Evolutionary conservation across 2,888 invertebrate genomes (phyloP), one percentile per base, ranked within the genome.

Genomic region (Chironomus riparius): DNA sequence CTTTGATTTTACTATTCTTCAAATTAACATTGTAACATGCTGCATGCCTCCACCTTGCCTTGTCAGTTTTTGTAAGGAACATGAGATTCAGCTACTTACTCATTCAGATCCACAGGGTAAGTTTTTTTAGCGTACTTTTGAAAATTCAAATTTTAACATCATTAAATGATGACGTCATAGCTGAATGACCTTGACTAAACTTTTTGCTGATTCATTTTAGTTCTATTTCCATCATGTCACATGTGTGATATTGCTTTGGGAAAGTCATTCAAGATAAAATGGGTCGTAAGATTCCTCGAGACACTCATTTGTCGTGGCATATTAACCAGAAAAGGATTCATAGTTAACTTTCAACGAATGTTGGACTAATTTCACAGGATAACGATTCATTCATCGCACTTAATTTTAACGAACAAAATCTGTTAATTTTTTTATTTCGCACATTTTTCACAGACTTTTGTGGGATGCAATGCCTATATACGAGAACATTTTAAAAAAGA

Each of bases 1-100:
- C 82, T 87, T 94, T 12, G 92, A 93, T 81, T 97, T 97, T 3
- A 87, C 89, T 78, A 94, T 95, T 77, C 92, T 96, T 76, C 97
- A 98, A 86, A 95, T 98, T 77, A 97, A 95, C 85, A 86, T 97
- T 76, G 91, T 93, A 0, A 91, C 93, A 13, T 97, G 97, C 82
- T 97, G 97, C 85, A 93, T 96, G 3, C 97, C 98, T 76, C 97
- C 98, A 22, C 92, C 94, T 1, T 90, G 93, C 2, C 86, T 98
- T 78, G 92, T 94, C 83, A 89, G 90, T 78, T 98, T 94, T 85
- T 95, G 98, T 78, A 92, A 93, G 80, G 90, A 92, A 78, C 90
- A 97, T 80, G 94, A 95, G 80, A 92, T 99, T 77, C 96, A 97
- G 82, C 85, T 99, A 56, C 86, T 98, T 24, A 98, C 98, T 0